Conservation (phyloP, 2,113 vertebrate genomes). For the Lontra canadensis region DNA sequence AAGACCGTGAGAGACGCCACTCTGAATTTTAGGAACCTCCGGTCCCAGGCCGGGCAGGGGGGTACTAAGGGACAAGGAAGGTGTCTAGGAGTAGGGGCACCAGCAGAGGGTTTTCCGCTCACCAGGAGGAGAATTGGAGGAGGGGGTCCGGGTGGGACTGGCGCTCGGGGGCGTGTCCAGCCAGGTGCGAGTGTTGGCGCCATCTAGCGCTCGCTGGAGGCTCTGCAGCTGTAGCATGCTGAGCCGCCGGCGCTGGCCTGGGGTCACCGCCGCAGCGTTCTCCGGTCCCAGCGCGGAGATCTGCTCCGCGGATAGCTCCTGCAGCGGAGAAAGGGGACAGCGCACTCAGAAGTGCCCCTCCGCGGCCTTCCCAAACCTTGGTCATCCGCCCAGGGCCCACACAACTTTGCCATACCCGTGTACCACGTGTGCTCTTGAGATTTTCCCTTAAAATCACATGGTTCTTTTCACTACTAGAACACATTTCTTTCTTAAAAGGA, state of each 20-base stretch:
- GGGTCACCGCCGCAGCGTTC: constrained; percentile 85
- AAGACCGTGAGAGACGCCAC: neutral
- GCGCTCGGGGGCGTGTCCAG: neutral
- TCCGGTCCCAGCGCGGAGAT: constrained; percentile 84
- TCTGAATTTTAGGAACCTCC: neutral
- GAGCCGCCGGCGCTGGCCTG: constrained; percentile 77
- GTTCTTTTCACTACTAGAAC: neutral
- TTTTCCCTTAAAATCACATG: neutral
- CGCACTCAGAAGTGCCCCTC: neutral
- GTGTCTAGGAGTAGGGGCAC: fast-evolving
- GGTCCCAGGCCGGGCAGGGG: too few species aligned
- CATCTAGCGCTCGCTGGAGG: constrained; percentile 83
- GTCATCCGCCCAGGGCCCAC: neutral
- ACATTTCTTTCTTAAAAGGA: neutral
- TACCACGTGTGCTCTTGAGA: neutral
- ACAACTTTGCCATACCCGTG: neutral
- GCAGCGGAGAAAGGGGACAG: neutral
- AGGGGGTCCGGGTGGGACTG: neutral
- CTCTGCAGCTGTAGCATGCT: constrained; percentile 82
- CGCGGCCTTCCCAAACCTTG: neutral
- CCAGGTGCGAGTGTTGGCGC: constrained; percentile 71
- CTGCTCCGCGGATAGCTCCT: constrained; percentile 86
- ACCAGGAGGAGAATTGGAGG: constrained; percentile 19
- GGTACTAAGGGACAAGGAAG: neutral
- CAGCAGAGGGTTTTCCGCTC: constrained; percentile 23